Evolutionary conservation across 2,797 vertebrate genomes (phyloP).

Genomic region (Oceanodroma leucorhoa): DNA sequence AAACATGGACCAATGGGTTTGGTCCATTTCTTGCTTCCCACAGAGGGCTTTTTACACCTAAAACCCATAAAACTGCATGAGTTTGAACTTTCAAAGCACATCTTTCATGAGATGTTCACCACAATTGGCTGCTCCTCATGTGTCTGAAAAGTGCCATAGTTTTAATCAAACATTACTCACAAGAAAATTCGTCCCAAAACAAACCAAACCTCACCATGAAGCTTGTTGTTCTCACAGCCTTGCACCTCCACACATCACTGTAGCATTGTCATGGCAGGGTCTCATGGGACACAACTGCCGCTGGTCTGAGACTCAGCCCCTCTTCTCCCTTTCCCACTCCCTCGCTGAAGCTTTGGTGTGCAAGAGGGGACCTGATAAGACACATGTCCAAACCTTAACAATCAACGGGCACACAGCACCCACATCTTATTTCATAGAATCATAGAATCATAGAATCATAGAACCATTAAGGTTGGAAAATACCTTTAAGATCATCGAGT

Average conservation of each 20-base stretch:
- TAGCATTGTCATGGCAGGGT: background rate
- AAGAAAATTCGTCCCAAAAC: background rate
- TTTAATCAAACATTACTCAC: background rate
- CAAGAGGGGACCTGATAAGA: fast-evolving
- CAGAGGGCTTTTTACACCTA: background rate
- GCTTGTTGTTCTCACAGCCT: background rate
- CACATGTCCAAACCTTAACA: background rate
- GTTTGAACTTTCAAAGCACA: background rate
- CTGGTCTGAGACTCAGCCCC: background rate
- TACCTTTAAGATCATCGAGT: no score
- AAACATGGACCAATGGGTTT: fast-evolving
- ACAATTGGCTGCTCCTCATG: background rate
- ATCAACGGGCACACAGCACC: background rate
- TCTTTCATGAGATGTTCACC: background rate
- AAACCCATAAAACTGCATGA: background rate
- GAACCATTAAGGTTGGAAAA: no score
- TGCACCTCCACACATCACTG: background rate
- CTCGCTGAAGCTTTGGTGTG: background rate
- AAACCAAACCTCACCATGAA: background rate
- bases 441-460: no score
- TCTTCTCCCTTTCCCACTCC: background rate
- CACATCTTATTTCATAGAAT: background rate
- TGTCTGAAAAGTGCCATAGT: background rate
- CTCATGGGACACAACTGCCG: background rate
- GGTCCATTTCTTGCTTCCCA: background rate